Evolutionary conservation across 2,888 invertebrate species (phyloP), one percentile per base, ranked within the genome.

Genomic region (Tolmerus cingulatus): DNA sequence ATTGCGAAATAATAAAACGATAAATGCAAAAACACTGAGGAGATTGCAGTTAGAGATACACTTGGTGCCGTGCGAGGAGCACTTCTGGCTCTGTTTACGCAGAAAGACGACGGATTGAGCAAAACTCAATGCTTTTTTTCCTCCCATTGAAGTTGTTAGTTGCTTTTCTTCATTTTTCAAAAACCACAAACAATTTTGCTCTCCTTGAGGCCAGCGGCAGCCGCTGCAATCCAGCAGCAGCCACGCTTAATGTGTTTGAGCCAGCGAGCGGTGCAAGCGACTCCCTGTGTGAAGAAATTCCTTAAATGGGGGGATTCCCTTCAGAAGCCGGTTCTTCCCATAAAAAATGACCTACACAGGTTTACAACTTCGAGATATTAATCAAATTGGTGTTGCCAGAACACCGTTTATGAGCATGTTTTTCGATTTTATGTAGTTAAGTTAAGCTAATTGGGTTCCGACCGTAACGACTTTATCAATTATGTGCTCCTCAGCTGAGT

Each of bases 1-100:
- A 78, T 46, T 78, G 27, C 78, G 23, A 78, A 76, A 43, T 23
- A 78, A 78, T 76, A 76, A 78, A 78, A 78, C 78, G 46, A 78
- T 46, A 78, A 78, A 78, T 2, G 40, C 76, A 37, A 34, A 12
- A 34, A 76, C 66, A 66, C 66, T 3, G 66, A 7, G 27, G 66
- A 66, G 66, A 66, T 66, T 66, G 66, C 66, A 66, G 66, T 66
- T 66, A 66, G 66, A 66, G 66, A 66, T 23, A 66, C 66, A 66
- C 66, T 27, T 14, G 66, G 66, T 66, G 66, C 12, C 66, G 9
- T 27, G 66, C 23, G 66, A 19, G 66, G 66, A 9, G 66, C 27
- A 66, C 23, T 23, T 27, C 23, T 19, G 66, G 19, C 66, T 19
- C 66, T 66, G 66, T 66, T 66, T 66, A 66, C 66, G 66, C 66